Percentiles rank a stretch among this genome's conserved stretches.
Evolutionary conservation across 2,113 vertebrate genomes (phyloP).

Genomic region (Cathartes aura): DNA sequence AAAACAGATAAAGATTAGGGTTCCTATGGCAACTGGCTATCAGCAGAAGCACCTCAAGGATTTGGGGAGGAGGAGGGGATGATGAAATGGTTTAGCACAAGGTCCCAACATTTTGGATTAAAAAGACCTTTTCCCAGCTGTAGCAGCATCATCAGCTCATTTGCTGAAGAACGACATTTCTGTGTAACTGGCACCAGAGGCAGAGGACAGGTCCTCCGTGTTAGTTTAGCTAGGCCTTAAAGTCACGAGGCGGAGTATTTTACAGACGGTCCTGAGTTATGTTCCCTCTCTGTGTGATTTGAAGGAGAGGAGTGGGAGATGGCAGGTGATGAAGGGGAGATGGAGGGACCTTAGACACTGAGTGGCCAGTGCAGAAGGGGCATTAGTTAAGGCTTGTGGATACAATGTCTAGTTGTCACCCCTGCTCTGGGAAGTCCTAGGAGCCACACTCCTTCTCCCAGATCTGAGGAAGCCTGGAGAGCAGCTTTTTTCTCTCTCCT

Average conservation of each 20-base stretch:
- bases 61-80: slow-evolving; percentile 20
- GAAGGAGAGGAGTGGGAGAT: background rate
- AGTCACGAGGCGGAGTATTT: background rate
- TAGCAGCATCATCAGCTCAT: background rate
- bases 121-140: background rate
- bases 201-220: background rate
- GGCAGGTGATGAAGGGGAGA: background rate
- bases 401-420: background rate
- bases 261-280: background rate
- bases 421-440: background rate
- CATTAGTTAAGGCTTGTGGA: background rate
- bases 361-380: background rate
- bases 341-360: background rate
- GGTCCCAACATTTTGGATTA: slow-evolving; percentile 46
- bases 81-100: slow-evolving; percentile 10
- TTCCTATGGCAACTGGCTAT: slow-evolving; percentile 76
- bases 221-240: background rate
- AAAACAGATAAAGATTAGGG: slow-evolving; percentile 74
- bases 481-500: background rate
- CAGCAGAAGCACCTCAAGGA: slow-evolving; percentile 41
- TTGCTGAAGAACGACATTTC: background rate
- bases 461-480: background rate
- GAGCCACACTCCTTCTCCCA: background rate
- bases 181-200: background rate
- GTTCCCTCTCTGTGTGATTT: background rate